These are phyloP conservation scores for Diabrotica virgifera DNA, from an alignment of 1,140 invertebrate genomes.

Conservation along the genomic window DNA sequence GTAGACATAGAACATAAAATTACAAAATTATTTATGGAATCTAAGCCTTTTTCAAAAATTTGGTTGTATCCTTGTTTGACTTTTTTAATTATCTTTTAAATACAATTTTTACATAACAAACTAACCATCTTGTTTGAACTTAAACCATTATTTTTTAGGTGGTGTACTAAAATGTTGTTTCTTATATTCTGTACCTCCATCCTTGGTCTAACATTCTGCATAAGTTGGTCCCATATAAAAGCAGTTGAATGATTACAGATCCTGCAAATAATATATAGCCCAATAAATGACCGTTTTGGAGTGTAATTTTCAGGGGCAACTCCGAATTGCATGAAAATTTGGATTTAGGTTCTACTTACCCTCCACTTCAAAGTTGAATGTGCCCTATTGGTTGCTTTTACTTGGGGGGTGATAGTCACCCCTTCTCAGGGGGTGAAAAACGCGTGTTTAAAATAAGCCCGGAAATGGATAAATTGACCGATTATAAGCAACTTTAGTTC, in stretches of 20 bases:
- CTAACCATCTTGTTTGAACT: slow-evolving; percentile 15
- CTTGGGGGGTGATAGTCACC: too few species aligned
- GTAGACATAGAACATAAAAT: too few species aligned
- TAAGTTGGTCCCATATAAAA: slow-evolving; percentile 32
- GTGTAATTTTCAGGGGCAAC: too few species aligned
- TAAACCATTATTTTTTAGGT: slow-evolving; percentile 18
- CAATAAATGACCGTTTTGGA: too few species aligned
- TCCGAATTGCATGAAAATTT: too few species aligned
- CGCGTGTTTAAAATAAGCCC: too few species aligned
- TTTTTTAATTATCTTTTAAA: neutral
- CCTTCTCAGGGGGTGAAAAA: too few species aligned
- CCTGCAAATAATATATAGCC: slow-evolving; percentile 20
- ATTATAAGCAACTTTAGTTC: too few species aligned
- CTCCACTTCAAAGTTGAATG: too few species aligned
- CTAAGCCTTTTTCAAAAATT: neutral
- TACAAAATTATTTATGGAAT: slow-evolving; percentile 1
- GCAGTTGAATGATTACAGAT: slow-evolving; percentile 29
- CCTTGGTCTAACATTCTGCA: slow-evolving; percentile 26
- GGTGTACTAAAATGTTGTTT: slow-evolving; percentile 27
- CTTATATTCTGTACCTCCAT: slow-evolving; percentile 29
- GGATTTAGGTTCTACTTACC: too few species aligned
- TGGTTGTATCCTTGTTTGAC: neutral
- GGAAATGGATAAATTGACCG: too few species aligned
- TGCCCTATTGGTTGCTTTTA: too few species aligned
- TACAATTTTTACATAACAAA: neutral